phyloP scores from a whole-genome alignment of 2,113 vertebrate genomes.

The Panthera leo region DNA sequence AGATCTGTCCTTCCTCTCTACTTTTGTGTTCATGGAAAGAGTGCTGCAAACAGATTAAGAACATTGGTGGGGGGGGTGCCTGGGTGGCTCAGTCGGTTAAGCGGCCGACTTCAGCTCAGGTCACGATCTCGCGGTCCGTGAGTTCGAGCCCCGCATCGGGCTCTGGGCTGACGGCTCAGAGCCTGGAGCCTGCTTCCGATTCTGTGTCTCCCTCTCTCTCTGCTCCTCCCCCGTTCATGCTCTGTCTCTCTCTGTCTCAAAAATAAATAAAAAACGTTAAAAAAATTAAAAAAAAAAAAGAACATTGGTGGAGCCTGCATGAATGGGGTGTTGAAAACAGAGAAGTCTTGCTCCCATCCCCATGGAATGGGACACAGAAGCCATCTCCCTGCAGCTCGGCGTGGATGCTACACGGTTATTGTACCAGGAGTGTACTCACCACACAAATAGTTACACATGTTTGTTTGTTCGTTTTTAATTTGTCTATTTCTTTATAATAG shows the following conservation, averaged over 20 bases:
- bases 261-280: no score
- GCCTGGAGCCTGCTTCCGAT: no score
- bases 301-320: accelerated
- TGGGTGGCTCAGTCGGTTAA: no score
- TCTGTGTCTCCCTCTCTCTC: no score
- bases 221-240: no score
- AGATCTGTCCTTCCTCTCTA: neutral
- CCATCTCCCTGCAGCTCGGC: no score
- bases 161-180: no score
- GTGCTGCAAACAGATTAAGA: neutral
- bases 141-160: no score
- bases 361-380: neutral
- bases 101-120: no score
- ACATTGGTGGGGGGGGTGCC: accelerated
- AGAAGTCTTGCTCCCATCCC: neutral
- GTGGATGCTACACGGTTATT: neutral
- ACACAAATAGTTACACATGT: neutral
- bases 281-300: neutral
- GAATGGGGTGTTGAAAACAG: neutral
- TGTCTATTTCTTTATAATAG: neutral
- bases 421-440: neutral
- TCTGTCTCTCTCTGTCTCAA: no score
- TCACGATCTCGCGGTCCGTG: no score
- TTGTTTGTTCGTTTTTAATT: neutral
- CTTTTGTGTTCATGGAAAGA: neutral